These are phyloP conservation scores for Sarcophaga variegata DNA, from an alignment of 2,888 invertebrate species.

Conservation along the genomic window DNA sequence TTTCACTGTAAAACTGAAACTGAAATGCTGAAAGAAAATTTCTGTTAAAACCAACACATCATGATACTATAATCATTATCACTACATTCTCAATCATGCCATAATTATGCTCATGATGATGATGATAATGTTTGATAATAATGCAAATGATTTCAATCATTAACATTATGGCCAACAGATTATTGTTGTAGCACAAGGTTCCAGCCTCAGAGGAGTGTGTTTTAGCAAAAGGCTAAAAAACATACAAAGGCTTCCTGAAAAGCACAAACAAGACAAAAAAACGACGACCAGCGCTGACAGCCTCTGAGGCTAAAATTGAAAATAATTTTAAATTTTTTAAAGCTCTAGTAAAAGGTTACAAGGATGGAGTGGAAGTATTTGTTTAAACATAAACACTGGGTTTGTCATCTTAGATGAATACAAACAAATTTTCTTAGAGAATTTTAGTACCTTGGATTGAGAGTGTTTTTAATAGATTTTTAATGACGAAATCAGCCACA, in stretches of 20 bases:
- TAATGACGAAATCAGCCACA: too few relatives aligned
- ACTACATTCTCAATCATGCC: neutral
- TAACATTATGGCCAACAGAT: conserved; percentile 40
- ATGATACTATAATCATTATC: conserved; percentile 37
- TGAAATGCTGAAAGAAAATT: conserved; percentile 1
- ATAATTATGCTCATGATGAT: conserved; percentile 29
- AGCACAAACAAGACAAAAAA: neutral
- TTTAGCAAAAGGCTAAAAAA: neutral
- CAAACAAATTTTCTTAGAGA: too few relatives aligned
- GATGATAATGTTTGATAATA: neutral
- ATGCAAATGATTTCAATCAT: conserved; percentile 53
- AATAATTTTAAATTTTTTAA: conserved; percentile 21
- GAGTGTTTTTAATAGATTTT: too few relatives aligned
- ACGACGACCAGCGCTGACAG: conserved; percentile 45
- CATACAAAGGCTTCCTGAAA: too few relatives aligned
- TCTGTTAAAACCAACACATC: conserved; percentile 34
- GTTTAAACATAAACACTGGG: neutral
- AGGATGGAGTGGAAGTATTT: neutral
- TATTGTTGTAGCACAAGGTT: conserved; percentile 4
- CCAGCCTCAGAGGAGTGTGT: conserved; percentile 4
- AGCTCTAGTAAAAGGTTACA: conserved; percentile 2
- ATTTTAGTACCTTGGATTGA: too few relatives aligned
- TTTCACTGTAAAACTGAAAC: neutral
- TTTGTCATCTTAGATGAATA: too few relatives aligned
- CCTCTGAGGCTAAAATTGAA: conserved; percentile 45